phyloP scores from a whole-genome alignment of 2,797 vertebrate species.

The Acrocephalus scirpaceus region DNA sequence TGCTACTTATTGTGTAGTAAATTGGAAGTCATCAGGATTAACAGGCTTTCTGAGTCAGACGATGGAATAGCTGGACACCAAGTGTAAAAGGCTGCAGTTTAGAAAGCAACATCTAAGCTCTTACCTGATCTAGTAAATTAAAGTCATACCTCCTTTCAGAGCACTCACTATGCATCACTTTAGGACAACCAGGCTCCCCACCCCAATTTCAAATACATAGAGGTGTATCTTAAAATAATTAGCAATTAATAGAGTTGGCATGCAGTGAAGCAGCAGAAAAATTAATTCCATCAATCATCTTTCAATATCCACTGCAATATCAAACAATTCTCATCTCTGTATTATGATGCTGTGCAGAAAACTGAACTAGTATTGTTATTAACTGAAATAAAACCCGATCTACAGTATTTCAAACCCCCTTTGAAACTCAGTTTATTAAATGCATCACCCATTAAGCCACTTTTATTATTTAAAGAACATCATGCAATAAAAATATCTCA shows the following conservation, averaged over 20 bases:
- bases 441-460: not conserved
- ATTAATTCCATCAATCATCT: not conserved
- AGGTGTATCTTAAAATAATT: slow-evolving; percentile 1
- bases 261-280: not conserved
- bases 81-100: not conserved
- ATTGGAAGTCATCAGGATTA: slow-evolving; percentile 8
- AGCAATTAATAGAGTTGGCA: slow-evolving; percentile 2
- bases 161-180: not conserved
- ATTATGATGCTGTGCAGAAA: not conserved
- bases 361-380: not conserved
- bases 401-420: slow-evolving; percentile 13
- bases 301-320: not conserved
- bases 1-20: not conserved
- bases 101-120: not conserved
- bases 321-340: not conserved
- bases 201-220: not conserved
- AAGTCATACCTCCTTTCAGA: not conserved
- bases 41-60: not conserved
- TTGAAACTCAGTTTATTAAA: slow-evolving; percentile 57
- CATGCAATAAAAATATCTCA: slow-evolving; percentile 14
- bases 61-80: not conserved
- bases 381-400: slow-evolving; percentile 20
- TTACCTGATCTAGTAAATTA: not conserved
- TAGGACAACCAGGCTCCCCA: not conserved
- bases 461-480: slow-evolving; percentile 53